Conservation (phyloP, 2,888 invertebrate genomes). For the Tyria jacobaeae region DNA sequence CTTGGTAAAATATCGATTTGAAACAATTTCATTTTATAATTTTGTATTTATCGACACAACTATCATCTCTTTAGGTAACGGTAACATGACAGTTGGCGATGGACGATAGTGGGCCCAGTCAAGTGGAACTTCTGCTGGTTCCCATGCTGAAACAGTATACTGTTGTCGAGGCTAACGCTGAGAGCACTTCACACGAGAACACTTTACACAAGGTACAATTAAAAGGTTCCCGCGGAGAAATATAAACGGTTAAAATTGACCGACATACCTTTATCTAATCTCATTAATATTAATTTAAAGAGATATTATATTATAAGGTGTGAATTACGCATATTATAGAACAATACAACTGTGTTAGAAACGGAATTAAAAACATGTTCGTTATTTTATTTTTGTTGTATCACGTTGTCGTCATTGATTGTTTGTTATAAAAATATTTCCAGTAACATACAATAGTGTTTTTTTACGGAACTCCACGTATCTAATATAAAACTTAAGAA, state of each 20-base stretch:
- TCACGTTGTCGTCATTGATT: not conserved
- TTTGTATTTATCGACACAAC: constrained; percentile 28
- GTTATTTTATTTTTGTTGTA: not conserved
- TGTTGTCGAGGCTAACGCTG: constrained; percentile 52
- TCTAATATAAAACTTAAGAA: not conserved
- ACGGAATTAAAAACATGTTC: not conserved
- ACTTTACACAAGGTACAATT: constrained; percentile 8
- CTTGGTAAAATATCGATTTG: constrained; percentile 12
- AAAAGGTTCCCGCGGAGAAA: constrained; percentile 11
- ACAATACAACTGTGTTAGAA: not conserved
- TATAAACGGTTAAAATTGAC: constrained; percentile 3
- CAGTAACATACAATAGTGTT: no score
- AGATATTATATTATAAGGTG: not conserved
- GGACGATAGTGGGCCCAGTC: constrained; percentile 50
- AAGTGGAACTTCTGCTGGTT: constrained; percentile 65
- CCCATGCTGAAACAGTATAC: constrained; percentile 74
- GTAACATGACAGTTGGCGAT: constrained; percentile 58
- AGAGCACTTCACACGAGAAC: constrained; percentile 39
- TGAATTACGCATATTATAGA: not conserved
- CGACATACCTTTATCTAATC: constrained; percentile 3
- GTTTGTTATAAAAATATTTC: not conserved
- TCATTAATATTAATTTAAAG: not conserved
- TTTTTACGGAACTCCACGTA: not conserved
- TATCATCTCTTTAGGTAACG: constrained; percentile 55
- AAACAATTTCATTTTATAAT: constrained; percentile 25